These are phyloP conservation scores for Epicauta chinensis DNA, from an alignment of 1,140 invertebrate species.

Conservation along the genomic window DNA sequence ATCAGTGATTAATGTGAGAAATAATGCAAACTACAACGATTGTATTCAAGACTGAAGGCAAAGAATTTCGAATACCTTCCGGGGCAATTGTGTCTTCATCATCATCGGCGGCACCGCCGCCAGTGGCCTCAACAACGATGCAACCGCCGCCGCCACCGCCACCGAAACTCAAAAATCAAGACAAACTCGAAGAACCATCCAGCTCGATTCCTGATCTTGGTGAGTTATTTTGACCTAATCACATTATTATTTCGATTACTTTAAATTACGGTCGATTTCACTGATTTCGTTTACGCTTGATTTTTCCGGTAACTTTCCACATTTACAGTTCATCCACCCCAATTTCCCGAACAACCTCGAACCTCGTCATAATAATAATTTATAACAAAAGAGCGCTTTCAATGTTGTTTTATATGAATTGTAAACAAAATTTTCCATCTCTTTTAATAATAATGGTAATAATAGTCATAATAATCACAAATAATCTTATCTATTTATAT, in stretches of 20 bases:
- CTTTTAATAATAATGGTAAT: no score
- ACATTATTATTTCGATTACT: no score
- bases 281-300: background rate
- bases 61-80: constrained; percentile 36
- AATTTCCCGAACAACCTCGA: no score
- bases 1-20: constrained; percentile 1
- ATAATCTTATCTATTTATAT: background rate
- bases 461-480: no score
- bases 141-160: constrained; percentile 51
- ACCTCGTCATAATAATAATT: no score
- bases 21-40: constrained; percentile 39
- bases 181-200: constrained; percentile 60
- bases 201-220: constrained; percentile 80
- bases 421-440: no score
- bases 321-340: background rate
- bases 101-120: constrained; percentile 24
- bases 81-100: constrained; percentile 35
- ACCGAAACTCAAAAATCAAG: constrained; percentile 41
- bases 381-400: no score
- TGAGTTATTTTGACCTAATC: constrained; percentile 53
- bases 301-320: background rate
- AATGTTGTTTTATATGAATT: no score
- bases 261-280: no score
- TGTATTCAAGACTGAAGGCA: constrained; percentile 36
- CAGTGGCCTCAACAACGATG: constrained; percentile 40